Evolutionary conservation across 2,888 invertebrate species (phyloP).

Genomic region (Tachina lurida): DNA sequence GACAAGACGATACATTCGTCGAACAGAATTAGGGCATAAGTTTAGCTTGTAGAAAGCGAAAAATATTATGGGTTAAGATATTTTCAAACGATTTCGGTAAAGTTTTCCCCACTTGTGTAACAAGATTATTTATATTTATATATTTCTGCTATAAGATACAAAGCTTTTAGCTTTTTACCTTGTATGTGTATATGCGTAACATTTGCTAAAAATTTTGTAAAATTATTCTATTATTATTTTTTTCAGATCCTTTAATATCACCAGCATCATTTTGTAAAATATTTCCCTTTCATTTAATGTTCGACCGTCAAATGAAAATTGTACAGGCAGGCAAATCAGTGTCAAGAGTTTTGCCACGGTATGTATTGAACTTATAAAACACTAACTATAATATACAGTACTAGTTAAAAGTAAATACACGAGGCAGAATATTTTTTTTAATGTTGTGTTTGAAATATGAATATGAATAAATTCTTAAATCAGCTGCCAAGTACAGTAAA

Average conservation of each 20-base stretch:
- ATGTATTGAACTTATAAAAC: conserved; percentile 62
- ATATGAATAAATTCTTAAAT: not conserved
- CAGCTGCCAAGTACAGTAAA: not conserved
- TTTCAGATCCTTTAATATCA: conserved; percentile 93
- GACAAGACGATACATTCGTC: too few relatives aligned
- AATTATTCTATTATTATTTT: conserved; percentile 9
- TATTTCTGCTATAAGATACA: too few relatives aligned
- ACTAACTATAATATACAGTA: not conserved
- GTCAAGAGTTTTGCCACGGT: conserved; percentile 91
- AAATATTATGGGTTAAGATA: too few relatives aligned
- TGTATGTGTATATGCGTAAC: too few relatives aligned
- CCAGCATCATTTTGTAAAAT: conserved; percentile 96
- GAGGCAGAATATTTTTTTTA: too few relatives aligned
- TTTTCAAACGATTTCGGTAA: too few relatives aligned
- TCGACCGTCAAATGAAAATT: conserved; percentile 93
- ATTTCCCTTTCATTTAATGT: conserved; percentile 98
- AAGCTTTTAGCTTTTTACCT: too few relatives aligned
- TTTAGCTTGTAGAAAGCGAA: too few relatives aligned
- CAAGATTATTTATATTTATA: too few relatives aligned
- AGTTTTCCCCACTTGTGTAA: too few relatives aligned
- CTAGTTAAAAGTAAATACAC: not conserved
- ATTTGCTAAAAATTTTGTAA: not conserved
- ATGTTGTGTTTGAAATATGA: too few relatives aligned
- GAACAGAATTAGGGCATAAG: too few relatives aligned
- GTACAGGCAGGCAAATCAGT: conserved; percentile 95